Percentiles rank a stretch among this genome's conserved stretches.
These are phyloP conservation scores for Hypomecis atomaria DNA, from an alignment of 2,888 invertebrate genomes.

Conservation along the genomic window DNA sequence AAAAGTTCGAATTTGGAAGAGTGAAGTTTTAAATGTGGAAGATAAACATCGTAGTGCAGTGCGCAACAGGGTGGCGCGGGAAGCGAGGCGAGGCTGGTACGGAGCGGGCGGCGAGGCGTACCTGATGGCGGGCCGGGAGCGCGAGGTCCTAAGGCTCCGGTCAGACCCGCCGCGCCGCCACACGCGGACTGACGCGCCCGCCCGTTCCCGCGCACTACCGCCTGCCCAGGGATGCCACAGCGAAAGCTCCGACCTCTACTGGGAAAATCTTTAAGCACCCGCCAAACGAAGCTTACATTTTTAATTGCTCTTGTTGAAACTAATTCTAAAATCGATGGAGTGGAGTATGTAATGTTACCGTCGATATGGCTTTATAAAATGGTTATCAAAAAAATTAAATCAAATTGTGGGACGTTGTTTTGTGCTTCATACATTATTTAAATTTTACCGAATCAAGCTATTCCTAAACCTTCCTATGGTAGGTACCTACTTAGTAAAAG, in stretches of 20 bases:
- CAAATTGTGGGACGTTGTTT: too few relatives aligned
- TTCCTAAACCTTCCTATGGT: too few relatives aligned
- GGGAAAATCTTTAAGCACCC: constrained; percentile 7
- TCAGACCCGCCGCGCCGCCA: constrained; percentile 71
- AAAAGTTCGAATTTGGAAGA: constrained; percentile 33
- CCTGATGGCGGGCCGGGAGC: constrained; percentile 66
- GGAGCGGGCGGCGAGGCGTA: constrained; percentile 58
- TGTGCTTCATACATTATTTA: too few relatives aligned
- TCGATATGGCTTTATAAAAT: too few relatives aligned
- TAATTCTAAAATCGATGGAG: too few relatives aligned
- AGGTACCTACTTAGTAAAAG: too few relatives aligned
- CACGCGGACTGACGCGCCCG: constrained; percentile 74
- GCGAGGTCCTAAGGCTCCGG: constrained; percentile 62
- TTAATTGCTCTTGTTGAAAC: constrained; percentile 7
- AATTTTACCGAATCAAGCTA: too few relatives aligned
- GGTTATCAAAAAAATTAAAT: too few relatives aligned
- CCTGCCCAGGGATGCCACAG: constrained; percentile 54
- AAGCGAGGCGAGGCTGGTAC: constrained; percentile 45
- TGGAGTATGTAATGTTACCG: too few relatives aligned
- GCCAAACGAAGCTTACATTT: background rate
- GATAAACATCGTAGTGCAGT: constrained; percentile 75
- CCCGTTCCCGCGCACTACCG: constrained; percentile 51
- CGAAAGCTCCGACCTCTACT: constrained; percentile 7
- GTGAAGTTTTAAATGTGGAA: constrained; percentile 36
- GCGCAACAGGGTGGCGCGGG: constrained; percentile 78